These are phyloP conservation scores for Cantharis rustica DNA, from an alignment of 2,888 invertebrate species.

Conservation along the genomic window DNA sequence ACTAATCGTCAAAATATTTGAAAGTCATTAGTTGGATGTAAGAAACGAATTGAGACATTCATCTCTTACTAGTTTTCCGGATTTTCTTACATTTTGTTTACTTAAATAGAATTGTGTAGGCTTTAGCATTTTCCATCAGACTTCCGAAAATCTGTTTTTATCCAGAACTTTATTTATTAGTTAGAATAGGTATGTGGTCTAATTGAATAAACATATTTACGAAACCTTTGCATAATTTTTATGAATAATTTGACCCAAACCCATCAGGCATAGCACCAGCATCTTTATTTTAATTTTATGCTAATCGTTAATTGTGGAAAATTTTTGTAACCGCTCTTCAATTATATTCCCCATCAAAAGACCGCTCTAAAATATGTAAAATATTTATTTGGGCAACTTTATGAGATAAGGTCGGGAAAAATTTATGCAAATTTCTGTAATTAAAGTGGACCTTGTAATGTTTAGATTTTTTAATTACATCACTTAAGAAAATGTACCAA, in stretches of 20 bases:
- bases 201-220: background rate
- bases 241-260: background rate
- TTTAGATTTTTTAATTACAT: background rate
- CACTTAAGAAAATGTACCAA: background rate
- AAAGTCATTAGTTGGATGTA: background rate
- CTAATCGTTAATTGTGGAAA: background rate
- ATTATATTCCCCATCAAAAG: background rate
- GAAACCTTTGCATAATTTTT: background rate
- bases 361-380: background rate
- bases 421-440: background rate
- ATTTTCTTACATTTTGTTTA: background rate
- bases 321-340: background rate
- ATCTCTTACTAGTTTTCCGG: background rate
- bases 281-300: background rate
- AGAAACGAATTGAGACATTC: background rate
- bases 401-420: background rate
- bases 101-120: background rate
- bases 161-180: background rate
- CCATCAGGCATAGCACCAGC: background rate
- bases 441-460: background rate
- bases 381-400: background rate
- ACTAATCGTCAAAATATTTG: background rate
- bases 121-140: background rate
- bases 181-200: background rate
- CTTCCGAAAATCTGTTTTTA: background rate